Evolutionary conservation across 2,113 vertebrate genomes (phyloP).

Genomic region (Spilogale gracilis): DNA sequence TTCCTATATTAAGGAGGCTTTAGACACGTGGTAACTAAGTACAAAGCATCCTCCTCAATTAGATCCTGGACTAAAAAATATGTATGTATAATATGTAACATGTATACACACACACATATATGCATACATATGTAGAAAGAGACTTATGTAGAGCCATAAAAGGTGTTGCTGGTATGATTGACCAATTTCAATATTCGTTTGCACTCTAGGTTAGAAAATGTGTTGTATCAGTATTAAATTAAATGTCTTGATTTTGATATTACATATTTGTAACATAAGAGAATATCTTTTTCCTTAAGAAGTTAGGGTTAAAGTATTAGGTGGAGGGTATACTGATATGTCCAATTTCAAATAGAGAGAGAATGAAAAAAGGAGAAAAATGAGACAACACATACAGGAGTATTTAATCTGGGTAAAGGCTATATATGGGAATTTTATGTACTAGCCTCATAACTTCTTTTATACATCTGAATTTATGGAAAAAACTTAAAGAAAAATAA

Average conservation of each 20-base stretch:
- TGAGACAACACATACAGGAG: accelerated
- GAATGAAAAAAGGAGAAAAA: too few relatives aligned
- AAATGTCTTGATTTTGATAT: background rate
- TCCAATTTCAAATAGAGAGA: background rate
- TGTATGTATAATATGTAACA: background rate
- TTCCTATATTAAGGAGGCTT: background rate
- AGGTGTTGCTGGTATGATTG: background rate
- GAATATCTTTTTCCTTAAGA: background rate
- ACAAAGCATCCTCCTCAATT: background rate
- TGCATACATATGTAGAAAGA: background rate
- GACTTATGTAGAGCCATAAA: background rate
- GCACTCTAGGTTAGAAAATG: background rate
- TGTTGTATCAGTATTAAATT: background rate
- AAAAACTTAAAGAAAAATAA: background rate
- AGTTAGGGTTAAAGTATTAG: background rate
- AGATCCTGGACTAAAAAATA: background rate
- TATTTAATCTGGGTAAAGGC: background rate
- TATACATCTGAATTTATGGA: background rate
- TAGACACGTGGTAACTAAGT: background rate
- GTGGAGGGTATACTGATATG: background rate
- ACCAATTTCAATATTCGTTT: background rate
- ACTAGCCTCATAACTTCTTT: background rate
- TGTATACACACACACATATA: background rate
- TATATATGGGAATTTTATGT: background rate
- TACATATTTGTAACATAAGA: background rate